Evolutionary conservation across 2,797 vertebrate genomes (phyloP), one percentile per base, ranked within the genome.

Genomic region (Melanotaenia boesemani): DNA sequence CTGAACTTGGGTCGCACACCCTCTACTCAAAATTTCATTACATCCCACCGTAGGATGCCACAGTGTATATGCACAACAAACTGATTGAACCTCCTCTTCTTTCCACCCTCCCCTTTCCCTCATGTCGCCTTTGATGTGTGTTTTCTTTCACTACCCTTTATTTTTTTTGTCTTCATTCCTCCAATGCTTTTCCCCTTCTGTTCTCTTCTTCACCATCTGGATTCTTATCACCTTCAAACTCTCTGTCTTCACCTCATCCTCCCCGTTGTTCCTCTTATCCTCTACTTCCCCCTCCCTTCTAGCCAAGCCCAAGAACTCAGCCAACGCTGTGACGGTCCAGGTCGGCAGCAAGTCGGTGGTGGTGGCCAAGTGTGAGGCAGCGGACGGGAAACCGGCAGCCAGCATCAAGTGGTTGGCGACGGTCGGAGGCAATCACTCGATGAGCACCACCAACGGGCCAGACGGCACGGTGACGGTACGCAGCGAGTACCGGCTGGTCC

Each of bases 251-350:
- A 22, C 10, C 50, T 15, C 41, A 24, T 20, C 7, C 0, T 22
- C 12, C 0, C n/a, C 16, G 20, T 50, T 30, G 10, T 50, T 36
- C 39, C 39, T 46, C 56, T 57, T 5, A 0, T 24, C 55, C 52
- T 12, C 50, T 58, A 6, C 54, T 18, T 18, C 4, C 12, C 37
- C 32, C 39, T 56, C 37, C 4, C 22, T 63, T 10, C 2, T 70
- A 97, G 97, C 95, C 50, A 92, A 94, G 44, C 96, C 96, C 4
- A 88, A 80, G 72, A 97, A 94, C 86, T 90, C 87, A 0, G 96
- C 93, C 0, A 81, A 70, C 0, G 74, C 82, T 0, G 84, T 95
- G 60, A 91, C 94, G 0, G 96, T 95, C 64, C 91, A 85, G 0
- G 88, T 93, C 0, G 87, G 94, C 52, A 72, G 81, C 5, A 77